Evolutionary conservation across 2,797 vertebrate genomes (phyloP), one percentile per base, ranked within the genome.

Genomic region (Microctenopoma steveboyesi): DNA sequence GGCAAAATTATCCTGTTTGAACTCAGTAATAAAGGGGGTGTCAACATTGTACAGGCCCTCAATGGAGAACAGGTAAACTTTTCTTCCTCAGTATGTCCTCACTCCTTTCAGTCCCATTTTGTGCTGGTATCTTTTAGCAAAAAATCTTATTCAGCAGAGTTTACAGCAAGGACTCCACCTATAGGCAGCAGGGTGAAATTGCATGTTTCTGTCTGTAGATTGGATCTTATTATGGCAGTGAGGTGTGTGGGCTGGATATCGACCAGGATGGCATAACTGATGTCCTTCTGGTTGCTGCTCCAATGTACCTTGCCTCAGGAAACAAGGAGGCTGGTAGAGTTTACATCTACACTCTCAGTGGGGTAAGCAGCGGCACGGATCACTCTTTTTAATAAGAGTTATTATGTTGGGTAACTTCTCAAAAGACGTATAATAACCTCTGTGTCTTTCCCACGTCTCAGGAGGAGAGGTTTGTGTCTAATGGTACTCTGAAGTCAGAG

Each of bases 1-100:
- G 98, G 98, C 72, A 99, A 99, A 85, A 95, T 99, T 3, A 94
- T 99, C 62, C 88, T 98, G 66, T 99, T 99, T 89, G 92, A 97
- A 74, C 91, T 99, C 79, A 92, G 82, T 27, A 43, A 92, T 22
- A 18, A 78, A 0, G 96, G 95, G 0, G 53, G 92, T 0, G 87
- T 97, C 43, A 85, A 81, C 4, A 94, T 99, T 9, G 89, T 92
- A 3, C 97, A 98, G 89, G 95, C 95, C 2, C 92, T 99, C 12
- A 92, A 93, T 6, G 98, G 98, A 65, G 97, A 98, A 69, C 98
- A 98, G 95, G 97, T 98, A 79, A 42, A 61, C 3, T 18, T 50
- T 5, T 37, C 3, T 16, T 10, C 8, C 43, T 16, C 15, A 37
- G 4, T 47, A 6, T 22, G 37, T 45, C 22, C 1, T 53, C 22